Base-by-base conservation (phyloP, 35 echinoderm and acorn worm genomes). In the Anneissia japonica region DNA sequence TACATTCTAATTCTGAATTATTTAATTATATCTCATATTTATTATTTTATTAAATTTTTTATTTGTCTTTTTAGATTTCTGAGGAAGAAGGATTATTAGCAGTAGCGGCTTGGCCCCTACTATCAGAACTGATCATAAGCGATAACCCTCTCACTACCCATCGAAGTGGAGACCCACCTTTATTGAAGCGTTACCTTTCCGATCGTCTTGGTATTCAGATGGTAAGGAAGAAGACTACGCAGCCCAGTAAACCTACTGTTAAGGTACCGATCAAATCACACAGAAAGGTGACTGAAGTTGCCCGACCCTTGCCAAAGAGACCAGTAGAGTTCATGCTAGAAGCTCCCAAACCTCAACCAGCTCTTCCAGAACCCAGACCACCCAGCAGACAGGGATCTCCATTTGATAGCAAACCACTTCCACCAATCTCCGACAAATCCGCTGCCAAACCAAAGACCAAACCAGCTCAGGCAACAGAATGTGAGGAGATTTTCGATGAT, bases 81-180 rank as follows among this genome's bases (percentile, higher is more conserved):
- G 87, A 91, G 31, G 95, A 97, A 55, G 95, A 97, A 79, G 89
- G 84, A 0, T 75, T 97, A 7, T 37, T 97, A 29, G 95, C 91
- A 17, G 88, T 97, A 5, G 95, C 95, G 31, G 95, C 91, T 10
- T 97, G 95, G 95, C 95, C 95, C 6, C 91, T 97, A 92, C 89
- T 97, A 9, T 85, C 84, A 38, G 89, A 93, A 46, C 79, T 97
- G 9, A 77, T 93, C 38, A 97, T 97, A 35, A 86, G 93, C 39
- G 85, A 93, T 73, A 97, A 97, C 83, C 95, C 95, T n/a, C 86
- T 97, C 36, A 97, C 95, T 19, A 91, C 56, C 29, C 82, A 86
- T 1, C 88, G 89, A 81, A 93, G 86, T 75, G 95, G 95, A 16
- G 89, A 93, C 37, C 95, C 95, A 46, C 95, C 95, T 2, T 79